Conservation (phyloP, 2,797 vertebrate genomes). For the Vireo griseus region DNA sequence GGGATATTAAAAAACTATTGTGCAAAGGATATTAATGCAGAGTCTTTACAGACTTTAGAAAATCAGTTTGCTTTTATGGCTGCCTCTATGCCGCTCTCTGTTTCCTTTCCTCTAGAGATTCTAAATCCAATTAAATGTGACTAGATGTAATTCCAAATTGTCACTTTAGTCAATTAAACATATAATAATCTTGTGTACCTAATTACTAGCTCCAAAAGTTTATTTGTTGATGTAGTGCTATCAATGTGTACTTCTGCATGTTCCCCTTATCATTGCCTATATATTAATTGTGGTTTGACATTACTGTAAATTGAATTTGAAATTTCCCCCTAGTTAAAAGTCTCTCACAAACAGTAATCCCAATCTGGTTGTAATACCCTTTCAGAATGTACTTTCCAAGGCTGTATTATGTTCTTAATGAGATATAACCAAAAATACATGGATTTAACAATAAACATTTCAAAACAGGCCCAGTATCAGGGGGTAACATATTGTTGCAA, state of each 20-base stretch:
- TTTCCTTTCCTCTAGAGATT: slow-evolving; percentile 73
- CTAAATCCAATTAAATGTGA: slow-evolving; percentile 80
- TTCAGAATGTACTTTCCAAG: slow-evolving; percentile 60
- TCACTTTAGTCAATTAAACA: slow-evolving; percentile 81
- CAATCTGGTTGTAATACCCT: slow-evolving; percentile 62
- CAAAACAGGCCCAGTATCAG: slow-evolving; percentile 39
- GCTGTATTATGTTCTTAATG: slow-evolving; percentile 61
- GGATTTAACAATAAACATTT: slow-evolving; percentile 61
- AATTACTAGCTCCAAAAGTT: slow-evolving; percentile 77
- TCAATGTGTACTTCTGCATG: slow-evolving; percentile 60
- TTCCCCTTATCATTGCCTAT: slow-evolving; percentile 70
- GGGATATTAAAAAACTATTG: slow-evolving; percentile 72
- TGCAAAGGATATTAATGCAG: slow-evolving; percentile 74
- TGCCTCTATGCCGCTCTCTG: slow-evolving; percentile 60
- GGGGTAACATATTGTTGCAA: slow-evolving; percentile 24
- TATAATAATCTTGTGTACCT: slow-evolving; percentile 80
- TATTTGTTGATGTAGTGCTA: slow-evolving; percentile 77
- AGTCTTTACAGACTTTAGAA: slow-evolving; percentile 72
- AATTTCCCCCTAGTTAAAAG: slow-evolving; percentile 70
- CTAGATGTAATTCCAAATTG: slow-evolving; percentile 81
- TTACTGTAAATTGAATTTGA: slow-evolving; percentile 77
- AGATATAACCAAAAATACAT: slow-evolving; percentile 55
- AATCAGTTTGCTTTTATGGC: slow-evolving; percentile 78
- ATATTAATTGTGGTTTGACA: slow-evolving; percentile 76
- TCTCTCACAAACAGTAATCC: slow-evolving; percentile 63